phyloP scores from a whole-genome alignment of 2,113 vertebrate genomes.

The Platichthys flesus region DNA sequence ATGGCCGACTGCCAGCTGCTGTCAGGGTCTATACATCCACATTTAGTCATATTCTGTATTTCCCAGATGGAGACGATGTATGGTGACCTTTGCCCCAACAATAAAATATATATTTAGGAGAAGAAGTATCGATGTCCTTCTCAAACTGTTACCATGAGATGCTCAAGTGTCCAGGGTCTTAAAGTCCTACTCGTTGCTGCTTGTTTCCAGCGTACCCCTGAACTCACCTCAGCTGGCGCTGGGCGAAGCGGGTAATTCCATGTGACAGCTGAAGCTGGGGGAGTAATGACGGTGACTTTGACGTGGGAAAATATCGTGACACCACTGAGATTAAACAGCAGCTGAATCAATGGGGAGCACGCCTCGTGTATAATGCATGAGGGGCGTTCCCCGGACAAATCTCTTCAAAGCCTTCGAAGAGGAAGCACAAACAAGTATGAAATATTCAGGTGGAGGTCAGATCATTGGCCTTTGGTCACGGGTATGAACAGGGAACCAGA shows the following conservation, averaged over 20 bases:
- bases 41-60: neutral
- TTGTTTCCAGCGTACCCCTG: slow-evolving; percentile 20
- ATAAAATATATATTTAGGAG: neutral
- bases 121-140: neutral
- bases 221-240: slow-evolving; percentile 30
- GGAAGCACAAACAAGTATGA: slow-evolving; percentile 54
- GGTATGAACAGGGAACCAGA: slow-evolving; percentile 27
- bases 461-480: slow-evolving; percentile 48
- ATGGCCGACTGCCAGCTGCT: slow-evolving; percentile 3
- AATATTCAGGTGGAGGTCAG: slow-evolving; percentile 56
- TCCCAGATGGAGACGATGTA: neutral
- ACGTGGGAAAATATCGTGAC: slow-evolving; percentile 59
- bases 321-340: slow-evolving; percentile 74
- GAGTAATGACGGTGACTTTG: slow-evolving; percentile 61
- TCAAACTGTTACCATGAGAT: too few species aligned
- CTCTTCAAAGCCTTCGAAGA: slow-evolving; percentile 46
- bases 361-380: slow-evolving; percentile 62
- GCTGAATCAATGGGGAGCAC: slow-evolving; percentile 66
- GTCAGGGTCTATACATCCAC: neutral
- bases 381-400: slow-evolving; percentile 54
- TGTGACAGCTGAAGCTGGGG: slow-evolving; percentile 56
- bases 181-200: neutral
- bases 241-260: slow-evolving; percentile 54
- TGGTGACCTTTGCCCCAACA: neutral
- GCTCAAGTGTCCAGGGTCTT: too few species aligned